Evolutionary conservation across 2,797 vertebrate species (phyloP), one percentile per base, ranked within the genome.

Genomic region (Podargus strigoides): DNA sequence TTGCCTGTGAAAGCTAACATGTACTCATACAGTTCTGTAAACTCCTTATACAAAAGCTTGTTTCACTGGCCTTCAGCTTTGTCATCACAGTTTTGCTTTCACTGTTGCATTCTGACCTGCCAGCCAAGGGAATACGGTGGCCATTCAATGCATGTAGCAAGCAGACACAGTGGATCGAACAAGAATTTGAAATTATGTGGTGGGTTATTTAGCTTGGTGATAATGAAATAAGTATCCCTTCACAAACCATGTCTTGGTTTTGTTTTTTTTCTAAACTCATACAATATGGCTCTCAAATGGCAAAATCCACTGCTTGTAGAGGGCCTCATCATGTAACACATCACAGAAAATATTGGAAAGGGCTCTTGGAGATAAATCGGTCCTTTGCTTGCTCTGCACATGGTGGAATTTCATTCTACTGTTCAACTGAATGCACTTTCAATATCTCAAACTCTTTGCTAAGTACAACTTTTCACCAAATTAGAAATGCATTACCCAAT

Each of bases 101-200:
- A 4, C 17, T 68, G 10, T 36, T 91, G 70, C 16, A 28, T 79
- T 67, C 63, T 62, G 32, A 41, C 24, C 19, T 27, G 34, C 11
- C 23, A 8, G 17, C 5, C 21, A 66, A 32, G 44, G 46, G 39
- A 77, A 7, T 49, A 18, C 11, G 20, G 22, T 15, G 19, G 24
- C 50, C 42, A 3, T 30, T 53, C 42, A 12, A 0, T 12, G 36
- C n/a, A n/a, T n/a, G n/a, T n/a, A n/a, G n/a, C n/a, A n/a, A n/a
- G 64, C 37, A 46, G 63, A 36, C 7, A 12, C 3, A 1, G n/a
- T 5, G 30, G 17, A 9, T 9, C 1, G 4, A 63, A 17, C 26
- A 63, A 70, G 59, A 42, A 30, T 47, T 74, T 76, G 41, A 59
- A 83, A 52, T 58, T 34, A 58, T 36, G 20, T 34, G 46, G 3